Base-by-base conservation (phyloP, 2,797 vertebrate species). In the Esox lucius region DNA sequence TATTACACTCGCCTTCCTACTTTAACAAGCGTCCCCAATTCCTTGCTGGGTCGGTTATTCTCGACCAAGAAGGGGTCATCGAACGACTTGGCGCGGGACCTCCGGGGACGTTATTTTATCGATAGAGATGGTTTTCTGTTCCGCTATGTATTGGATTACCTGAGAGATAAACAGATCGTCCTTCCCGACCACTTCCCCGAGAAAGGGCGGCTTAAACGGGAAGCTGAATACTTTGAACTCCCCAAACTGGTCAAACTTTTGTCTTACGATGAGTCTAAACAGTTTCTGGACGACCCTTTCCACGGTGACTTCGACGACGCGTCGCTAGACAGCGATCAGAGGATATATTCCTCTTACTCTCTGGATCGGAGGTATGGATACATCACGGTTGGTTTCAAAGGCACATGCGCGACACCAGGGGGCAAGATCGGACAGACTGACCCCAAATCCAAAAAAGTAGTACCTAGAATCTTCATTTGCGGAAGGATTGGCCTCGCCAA, bases 111-210 rank as follows among this genome's bases (percentile, higher is more conserved):
- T 48, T 97, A 95, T 92, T 99, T 99, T 83, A 96, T 99, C 0
- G 98, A 99, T 90, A 95, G 98, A 88, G 98, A 99, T 73, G 98
- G 98, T 22, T 99, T 99, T 88, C 91, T 99, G 82, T 99, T 99
- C 83, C 95, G 98, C 64, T 99, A 99, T 19, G 95, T 99, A 64
- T 89, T 99, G 93, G 98, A 99, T 95, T 99, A 95, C 94, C 95
- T 99, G 89, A 95, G 98, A 93, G 98, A 99, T 90, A 96, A 96
- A 88, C 96, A 97, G 74, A 96, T 99, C 76, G 97, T 99, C 84
- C 94, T 99, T 81, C 98, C 98, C 0, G 98, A 99, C 85, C 97
- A 99, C 90, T 99, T 99, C 86, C 98, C 98, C 4, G 98, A 99
- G 93, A 95, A 94, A 80, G 97, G 96, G 7, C 93, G 98, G 83